phyloP scores from a whole-genome alignment of 2,113 vertebrate genomes.

The Clarias gariepinus region DNA sequence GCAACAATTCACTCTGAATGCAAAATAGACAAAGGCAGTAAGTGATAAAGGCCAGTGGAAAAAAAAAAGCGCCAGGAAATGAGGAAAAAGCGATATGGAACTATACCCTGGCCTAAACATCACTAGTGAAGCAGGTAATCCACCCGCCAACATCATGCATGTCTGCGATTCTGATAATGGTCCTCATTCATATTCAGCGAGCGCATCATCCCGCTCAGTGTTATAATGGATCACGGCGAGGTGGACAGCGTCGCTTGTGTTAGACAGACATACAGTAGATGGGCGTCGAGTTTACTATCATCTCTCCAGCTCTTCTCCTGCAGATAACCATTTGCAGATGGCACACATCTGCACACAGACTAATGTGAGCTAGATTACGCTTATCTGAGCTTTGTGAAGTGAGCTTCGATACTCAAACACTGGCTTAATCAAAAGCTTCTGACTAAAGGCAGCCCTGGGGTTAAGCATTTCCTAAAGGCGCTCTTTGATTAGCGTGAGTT shows the following conservation, averaged over 20 bases:
- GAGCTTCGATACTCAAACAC: not conserved
- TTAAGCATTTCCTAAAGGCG: not conserved
- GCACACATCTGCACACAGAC: not conserved
- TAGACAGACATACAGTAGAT: not conserved
- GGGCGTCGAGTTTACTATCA: not conserved
- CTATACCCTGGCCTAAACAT: not conserved
- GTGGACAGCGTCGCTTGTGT: not conserved
- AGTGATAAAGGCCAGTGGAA: not conserved
- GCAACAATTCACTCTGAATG: constrained; percentile 38
- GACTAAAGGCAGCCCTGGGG: not conserved
- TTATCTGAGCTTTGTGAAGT: not conserved
- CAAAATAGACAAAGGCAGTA: constrained; percentile 24
- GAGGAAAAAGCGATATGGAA: not conserved
- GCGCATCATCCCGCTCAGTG: constrained; percentile 6
- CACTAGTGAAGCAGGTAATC: constrained; percentile 20
- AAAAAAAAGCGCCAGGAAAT: no score
- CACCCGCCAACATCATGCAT: constrained; percentile 10
- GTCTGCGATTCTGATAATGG: not conserved
- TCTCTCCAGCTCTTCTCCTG: not conserved
- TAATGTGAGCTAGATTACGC: not conserved
- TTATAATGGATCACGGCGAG: not conserved
- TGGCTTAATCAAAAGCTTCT: not conserved
- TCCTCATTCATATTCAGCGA: constrained; percentile 3
- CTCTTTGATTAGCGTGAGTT: not conserved
- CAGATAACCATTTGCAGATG: not conserved